These are phyloP conservation scores for Tapera naevia DNA, from an alignment of 2,797 vertebrate genomes.

Conservation along the genomic window DNA sequence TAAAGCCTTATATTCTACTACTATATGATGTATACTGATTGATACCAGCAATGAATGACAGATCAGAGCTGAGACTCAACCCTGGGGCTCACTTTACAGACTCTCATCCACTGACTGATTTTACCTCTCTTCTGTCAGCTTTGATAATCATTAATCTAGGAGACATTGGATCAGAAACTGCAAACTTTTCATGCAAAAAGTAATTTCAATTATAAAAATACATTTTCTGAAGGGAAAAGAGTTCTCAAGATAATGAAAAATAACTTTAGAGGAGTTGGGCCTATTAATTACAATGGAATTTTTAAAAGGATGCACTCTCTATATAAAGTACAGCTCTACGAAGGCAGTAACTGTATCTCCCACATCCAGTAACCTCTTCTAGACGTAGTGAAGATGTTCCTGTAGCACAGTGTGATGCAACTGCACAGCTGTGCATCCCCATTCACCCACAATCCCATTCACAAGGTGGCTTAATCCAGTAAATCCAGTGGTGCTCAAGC, in stretches of 20 bases:
- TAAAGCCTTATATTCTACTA: background rate
- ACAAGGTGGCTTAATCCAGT: background rate
- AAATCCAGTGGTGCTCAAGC: background rate
- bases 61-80: background rate
- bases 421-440: background rate
- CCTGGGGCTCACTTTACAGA: background rate
- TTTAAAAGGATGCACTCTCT: background rate
- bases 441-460: background rate
- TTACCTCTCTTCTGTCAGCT: background rate
- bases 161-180: background rate
- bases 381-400: background rate
- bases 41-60: background rate
- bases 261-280: background rate
- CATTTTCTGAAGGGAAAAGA: background rate
- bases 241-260: background rate
- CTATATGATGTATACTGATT: background rate
- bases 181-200: background rate
- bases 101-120: background rate
- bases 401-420: background rate
- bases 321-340: background rate
- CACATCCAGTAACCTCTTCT: background rate
- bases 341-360: background rate
- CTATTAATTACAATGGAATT: background rate
- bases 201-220: background rate
- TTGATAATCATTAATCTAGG: background rate